phyloP scores from a whole-genome alignment of 2,113 vertebrate genomes.

The Sturnira hondurensis region DNA sequence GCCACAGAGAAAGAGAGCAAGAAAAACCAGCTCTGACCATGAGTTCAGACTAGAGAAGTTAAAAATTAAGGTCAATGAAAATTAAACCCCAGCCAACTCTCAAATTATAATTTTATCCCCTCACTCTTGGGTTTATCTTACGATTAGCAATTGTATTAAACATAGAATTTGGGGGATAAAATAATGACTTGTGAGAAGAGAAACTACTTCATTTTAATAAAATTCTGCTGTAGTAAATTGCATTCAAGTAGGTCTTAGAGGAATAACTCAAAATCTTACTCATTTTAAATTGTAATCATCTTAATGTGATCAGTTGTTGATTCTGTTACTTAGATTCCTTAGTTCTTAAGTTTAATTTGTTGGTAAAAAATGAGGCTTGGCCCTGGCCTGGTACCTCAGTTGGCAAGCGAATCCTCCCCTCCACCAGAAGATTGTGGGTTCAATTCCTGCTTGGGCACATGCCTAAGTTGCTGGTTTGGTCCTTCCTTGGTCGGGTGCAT shows the following conservation, averaged over 20 bases:
- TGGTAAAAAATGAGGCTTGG: constrained; percentile 26
- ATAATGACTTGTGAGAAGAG: neutral
- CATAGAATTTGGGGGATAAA: neutral
- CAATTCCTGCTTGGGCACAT: too few relatives aligned
- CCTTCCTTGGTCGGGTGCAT: too few relatives aligned
- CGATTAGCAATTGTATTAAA: constrained; percentile 30
- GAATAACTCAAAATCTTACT: constrained; percentile 30
- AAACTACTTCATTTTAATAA: neutral
- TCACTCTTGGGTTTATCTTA: neutral
- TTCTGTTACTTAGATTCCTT: neutral
- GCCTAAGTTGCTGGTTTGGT: too few relatives aligned
- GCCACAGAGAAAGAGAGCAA: constrained; percentile 51
- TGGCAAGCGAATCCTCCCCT: too few relatives aligned
- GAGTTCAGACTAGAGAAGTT: neutral
- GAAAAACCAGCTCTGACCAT: constrained; percentile 57
- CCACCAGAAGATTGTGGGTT: too few relatives aligned
- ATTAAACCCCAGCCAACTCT: neutral
- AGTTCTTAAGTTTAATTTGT: constrained; percentile 26
- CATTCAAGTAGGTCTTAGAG: neutral
- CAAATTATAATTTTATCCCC: constrained; percentile 37
- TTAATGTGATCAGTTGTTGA: neutral
- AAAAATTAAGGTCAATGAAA: constrained; percentile 43
- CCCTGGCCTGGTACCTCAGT: too few relatives aligned
- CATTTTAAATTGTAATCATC: constrained; percentile 6
- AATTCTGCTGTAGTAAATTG: constrained; percentile 34